These are phyloP conservation scores for Chrysolina oricalcia DNA, from an alignment of 2,888 invertebrate species.

Conservation along the genomic window DNA sequence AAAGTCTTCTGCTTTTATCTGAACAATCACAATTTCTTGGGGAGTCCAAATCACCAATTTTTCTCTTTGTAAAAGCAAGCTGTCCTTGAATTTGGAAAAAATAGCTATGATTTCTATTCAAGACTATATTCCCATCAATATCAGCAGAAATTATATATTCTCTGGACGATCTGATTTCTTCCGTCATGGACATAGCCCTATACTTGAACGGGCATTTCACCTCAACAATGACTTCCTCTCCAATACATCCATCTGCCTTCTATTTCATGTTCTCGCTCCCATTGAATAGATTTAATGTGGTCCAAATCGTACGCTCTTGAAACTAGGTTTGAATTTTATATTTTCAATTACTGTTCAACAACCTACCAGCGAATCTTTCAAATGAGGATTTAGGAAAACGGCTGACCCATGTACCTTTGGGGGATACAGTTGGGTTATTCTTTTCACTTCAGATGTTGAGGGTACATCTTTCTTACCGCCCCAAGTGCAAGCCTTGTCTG, in stretches of 20 bases:
- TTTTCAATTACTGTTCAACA: neutral
- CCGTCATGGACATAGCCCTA: neutral
- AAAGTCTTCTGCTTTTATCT: too few relatives aligned
- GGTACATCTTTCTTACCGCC: too few relatives aligned
- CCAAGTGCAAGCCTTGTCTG: too few relatives aligned
- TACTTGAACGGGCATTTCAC: neutral
- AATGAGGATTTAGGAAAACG: neutral
- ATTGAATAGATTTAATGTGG: neutral
- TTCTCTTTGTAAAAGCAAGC: too few relatives aligned
- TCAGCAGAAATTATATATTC: conserved; percentile 1
- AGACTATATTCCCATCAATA: conserved; percentile 19
- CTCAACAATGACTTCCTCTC: neutral
- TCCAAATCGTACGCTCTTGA: neutral
- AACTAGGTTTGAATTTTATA: neutral
- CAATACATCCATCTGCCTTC: neutral
- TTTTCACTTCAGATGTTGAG: too few relatives aligned
- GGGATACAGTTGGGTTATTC: too few relatives aligned
- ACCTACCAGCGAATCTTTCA: conserved; percentile 15
- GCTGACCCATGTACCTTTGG: too few relatives aligned
- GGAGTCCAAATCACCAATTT: too few relatives aligned
- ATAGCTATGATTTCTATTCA: too few relatives aligned
- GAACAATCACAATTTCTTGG: too few relatives aligned
- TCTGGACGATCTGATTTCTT: neutral
- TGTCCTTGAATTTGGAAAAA: too few relatives aligned
- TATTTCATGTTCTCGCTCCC: neutral